These are phyloP conservation scores for Scaptomyza hsui DNA, from an alignment of 1,140 invertebrate genomes.

Conservation along the genomic window DNA sequence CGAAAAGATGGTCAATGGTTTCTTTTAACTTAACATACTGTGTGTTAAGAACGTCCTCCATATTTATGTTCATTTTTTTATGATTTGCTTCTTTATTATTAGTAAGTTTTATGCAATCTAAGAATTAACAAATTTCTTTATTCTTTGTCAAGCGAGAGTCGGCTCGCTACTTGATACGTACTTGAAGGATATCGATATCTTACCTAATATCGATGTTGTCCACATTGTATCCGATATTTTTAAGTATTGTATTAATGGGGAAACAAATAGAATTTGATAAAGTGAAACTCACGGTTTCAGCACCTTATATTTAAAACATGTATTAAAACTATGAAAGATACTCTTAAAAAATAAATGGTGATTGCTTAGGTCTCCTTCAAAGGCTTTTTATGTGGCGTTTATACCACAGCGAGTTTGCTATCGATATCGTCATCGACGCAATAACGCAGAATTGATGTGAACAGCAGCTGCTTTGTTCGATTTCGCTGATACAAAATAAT, in stretches of 20 bases:
- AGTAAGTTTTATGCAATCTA: not conserved
- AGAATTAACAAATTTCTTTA: not conserved
- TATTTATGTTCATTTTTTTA: conserved; percentile 8
- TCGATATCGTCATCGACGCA: too few species aligned
- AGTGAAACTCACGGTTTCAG: too few species aligned
- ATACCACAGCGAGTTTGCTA: too few species aligned
- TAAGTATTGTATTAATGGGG: not conserved
- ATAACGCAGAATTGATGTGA: too few species aligned
- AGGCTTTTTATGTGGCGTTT: too few species aligned
- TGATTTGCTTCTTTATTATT: not conserved
- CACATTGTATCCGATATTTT: not conserved
- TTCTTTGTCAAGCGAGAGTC: not conserved
- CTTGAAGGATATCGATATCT: not conserved
- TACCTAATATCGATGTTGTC: not conserved
- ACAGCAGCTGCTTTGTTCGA: too few species aligned
- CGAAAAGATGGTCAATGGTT: conserved; percentile 44
- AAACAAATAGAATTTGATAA: not conserved
- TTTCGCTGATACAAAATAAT: too few species aligned
- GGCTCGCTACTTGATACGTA: not conserved
- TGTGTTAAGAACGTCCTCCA: conserved; percentile 59
- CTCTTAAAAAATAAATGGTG: too few species aligned
- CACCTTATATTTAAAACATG: too few species aligned
- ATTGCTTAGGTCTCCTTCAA: too few species aligned
- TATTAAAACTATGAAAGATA: too few species aligned
- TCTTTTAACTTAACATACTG: conserved; percentile 60